Evolutionary conservation across 2,888 invertebrate genomes (phyloP), one percentile per base, ranked within the genome.

Genomic region (Heliconius erato): DNA sequence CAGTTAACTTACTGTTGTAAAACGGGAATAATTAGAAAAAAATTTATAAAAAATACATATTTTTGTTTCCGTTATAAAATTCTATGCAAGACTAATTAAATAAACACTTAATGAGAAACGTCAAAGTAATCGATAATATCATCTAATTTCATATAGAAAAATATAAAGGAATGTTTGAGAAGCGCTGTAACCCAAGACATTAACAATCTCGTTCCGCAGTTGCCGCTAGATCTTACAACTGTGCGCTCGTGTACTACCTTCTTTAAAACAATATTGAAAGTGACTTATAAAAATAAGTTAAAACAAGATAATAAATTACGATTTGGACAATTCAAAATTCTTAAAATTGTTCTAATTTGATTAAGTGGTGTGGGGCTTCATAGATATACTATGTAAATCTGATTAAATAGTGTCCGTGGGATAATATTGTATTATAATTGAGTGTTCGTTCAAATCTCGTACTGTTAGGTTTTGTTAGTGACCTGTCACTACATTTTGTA

Each of bases 361-460:
- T 93, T 92, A 89, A 81, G 86, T 86, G 88, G 87, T 88, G 88
- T 88, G 88, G 87, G 94, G 94, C 92, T 94, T 94, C 94, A 68
- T 81, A 69, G 40, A 79, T 67, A 44, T 67, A 74, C 72, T 67
- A 63, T 71, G 79, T 65, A 84, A 83, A 84, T 82, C 82, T 67
- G 79, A 84, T 83, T 83, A 83, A 83, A 78, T 49, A 74, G 68
- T 69, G 83, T 81, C 49, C 74, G 78, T 83, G 83, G 74, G 84
- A 83, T 80, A 69, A 79, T 78, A 40, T 77, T 65, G 79, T 82
- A 35, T 77, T 11, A 28, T 74, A 74, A 65, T 80, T 65, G 74
- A 80, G 72, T 80, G 68, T n/a, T 74, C 68, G 74, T 65, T 74
- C 71, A 80, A 49, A 80, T 74, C 78, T 40, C 28, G 67, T 9